These are phyloP conservation scores for Steinernema hermaphroditum DNA, from an alignment of 2,888 invertebrate species.

Conservation along the genomic window DNA sequence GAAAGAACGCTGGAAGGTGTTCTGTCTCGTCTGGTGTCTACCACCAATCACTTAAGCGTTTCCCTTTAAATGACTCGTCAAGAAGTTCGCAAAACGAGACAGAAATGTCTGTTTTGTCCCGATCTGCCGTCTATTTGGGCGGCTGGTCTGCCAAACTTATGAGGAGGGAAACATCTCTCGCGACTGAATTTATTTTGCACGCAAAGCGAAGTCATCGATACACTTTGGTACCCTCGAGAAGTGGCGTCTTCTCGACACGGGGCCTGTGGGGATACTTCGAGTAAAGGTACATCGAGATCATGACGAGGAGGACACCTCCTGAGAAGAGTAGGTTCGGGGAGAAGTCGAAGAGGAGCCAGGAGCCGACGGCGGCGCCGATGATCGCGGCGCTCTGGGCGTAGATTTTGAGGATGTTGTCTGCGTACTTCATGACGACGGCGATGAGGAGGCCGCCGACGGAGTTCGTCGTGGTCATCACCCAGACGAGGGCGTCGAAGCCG, in stretches of 20 bases:
- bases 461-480: constrained; percentile 61
- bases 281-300: constrained; percentile 86
- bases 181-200: too few relatives aligned
- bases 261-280: constrained; percentile 56
- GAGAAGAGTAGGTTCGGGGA: constrained; percentile 82
- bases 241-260: background rate
- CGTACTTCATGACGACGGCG: constrained; percentile 97
- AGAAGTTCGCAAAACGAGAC: too few relatives aligned
- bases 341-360: constrained; percentile 89
- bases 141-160: too few relatives aligned
- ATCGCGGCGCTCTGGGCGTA: constrained; percentile 91
- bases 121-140: too few relatives aligned
- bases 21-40: too few relatives aligned
- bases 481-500: constrained; percentile 62
- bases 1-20: too few relatives aligned
- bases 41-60: too few relatives aligned
- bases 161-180: too few relatives aligned
- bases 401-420: constrained; percentile 95
- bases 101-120: too few relatives aligned
- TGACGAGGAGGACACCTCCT: constrained; percentile 57
- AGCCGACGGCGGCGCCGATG: constrained; percentile 88
- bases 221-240: background rate
- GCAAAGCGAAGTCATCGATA: too few relatives aligned
- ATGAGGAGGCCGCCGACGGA: constrained; percentile 69
- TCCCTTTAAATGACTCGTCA: too few relatives aligned